Percentiles rank a stretch among this genome's conserved stretches.
Evolutionary conservation across 2,113 vertebrate species (phyloP).

Genomic region (Semicossyphus pulcher): DNA sequence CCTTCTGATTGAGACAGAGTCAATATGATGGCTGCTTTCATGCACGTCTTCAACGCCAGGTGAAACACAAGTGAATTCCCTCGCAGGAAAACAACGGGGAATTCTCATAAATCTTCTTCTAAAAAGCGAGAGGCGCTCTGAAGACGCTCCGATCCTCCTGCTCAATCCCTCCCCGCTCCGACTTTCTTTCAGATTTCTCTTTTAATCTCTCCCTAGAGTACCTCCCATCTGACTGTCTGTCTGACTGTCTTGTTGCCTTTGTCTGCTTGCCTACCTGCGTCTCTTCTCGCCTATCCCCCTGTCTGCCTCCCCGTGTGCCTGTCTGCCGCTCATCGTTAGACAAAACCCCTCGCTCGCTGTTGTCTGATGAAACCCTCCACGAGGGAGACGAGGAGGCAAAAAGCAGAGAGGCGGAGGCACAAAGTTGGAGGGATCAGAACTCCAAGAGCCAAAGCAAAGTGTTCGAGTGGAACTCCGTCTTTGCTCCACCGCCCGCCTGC

Average conservation of each 20-base stretch:
- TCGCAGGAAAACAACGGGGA: conserved; percentile 54
- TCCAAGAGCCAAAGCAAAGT: conserved; percentile 59
- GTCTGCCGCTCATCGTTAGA: conserved; percentile 43
- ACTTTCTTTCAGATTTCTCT: conserved; percentile 63
- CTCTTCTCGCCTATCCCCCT: conserved; percentile 31
- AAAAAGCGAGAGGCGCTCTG: conserved; percentile 36
- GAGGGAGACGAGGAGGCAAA: conserved; percentile 42
- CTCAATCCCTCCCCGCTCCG: conserved; percentile 52
- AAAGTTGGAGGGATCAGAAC: conserved; percentile 60
- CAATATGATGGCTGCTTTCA: conserved; percentile 45
- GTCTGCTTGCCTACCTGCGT: conserved; percentile 59
- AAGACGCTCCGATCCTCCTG: conserved; percentile 36
- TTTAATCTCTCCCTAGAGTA: conserved; percentile 69
- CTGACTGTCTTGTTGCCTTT: conserved; percentile 64
- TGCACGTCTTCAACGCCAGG: conserved; percentile 45
- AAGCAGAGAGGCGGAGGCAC: conserved; percentile 34
- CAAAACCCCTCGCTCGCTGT: conserved; percentile 50
- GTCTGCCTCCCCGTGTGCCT: conserved; percentile 44
- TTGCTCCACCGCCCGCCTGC: conserved; percentile 54
- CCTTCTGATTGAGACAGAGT: conserved; percentile 45
- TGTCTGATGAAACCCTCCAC: conserved; percentile 65
- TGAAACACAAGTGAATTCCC: conserved; percentile 49
- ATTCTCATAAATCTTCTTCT: conserved; percentile 41
- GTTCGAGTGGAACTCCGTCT: conserved; percentile 66
- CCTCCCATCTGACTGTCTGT: conserved; percentile 60